phyloP scores from a whole-genome alignment of 2,888 invertebrate species.

The Cephus rjabovi region DNA sequence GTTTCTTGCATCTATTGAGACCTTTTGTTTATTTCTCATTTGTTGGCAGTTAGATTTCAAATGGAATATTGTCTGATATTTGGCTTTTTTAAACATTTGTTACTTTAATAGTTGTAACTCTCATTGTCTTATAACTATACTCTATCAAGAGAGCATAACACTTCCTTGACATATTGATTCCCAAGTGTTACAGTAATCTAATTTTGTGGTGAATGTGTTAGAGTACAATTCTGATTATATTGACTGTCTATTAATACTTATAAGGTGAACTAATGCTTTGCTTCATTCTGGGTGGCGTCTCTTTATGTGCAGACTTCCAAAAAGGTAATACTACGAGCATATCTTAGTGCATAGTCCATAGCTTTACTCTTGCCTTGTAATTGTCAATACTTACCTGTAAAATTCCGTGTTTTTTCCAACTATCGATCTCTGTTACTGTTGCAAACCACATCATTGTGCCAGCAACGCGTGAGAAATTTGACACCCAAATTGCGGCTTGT shows the following conservation, averaged over 20 bases:
- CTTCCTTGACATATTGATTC: neutral
- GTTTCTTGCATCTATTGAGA: conserved; percentile 56
- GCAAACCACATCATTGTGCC: conserved; percentile 5
- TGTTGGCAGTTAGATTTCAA: neutral
- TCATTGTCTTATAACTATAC: neutral
- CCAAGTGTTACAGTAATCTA: neutral
- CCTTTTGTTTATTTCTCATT: neutral
- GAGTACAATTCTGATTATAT: neutral
- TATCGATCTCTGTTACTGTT: conserved; percentile 12
- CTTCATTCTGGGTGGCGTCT: conserved; percentile 65
- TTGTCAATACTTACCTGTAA: neutral
- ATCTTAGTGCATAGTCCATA: neutral
- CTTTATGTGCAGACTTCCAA: conserved; percentile 69
- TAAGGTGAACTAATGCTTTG: conserved; percentile 58
- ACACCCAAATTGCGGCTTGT: conserved; percentile 28
- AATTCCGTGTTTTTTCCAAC: neutral
- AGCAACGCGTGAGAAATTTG: conserved; percentile 21
- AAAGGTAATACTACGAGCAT: conserved; percentile 65
- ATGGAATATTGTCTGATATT: neutral
- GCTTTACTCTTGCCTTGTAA: neutral
- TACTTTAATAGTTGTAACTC: neutral
- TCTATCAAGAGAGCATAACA: no score
- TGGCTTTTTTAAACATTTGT: neutral
- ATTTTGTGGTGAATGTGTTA: neutral
- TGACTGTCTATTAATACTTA: neutral